These are phyloP conservation scores for Perca flavescens DNA, from an alignment of 2,113 vertebrate genomes.

Conservation along the genomic window DNA sequence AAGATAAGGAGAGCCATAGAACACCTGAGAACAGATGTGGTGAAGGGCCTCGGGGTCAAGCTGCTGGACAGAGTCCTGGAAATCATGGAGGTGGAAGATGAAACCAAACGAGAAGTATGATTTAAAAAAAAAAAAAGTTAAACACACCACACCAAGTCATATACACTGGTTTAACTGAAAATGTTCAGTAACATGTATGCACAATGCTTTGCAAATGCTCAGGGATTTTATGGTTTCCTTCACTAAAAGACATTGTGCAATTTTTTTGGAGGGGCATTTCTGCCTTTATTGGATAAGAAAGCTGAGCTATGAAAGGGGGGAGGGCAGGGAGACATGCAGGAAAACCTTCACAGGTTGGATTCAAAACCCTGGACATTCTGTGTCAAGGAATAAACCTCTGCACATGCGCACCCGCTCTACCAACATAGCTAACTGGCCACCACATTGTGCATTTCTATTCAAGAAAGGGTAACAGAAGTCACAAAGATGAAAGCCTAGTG, in stretches of 20 bases:
- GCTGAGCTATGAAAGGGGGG: too few relatives aligned
- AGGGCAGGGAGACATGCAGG: too few relatives aligned
- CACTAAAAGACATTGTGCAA: background rate
- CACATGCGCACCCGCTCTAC: too few relatives aligned
- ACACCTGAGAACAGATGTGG: slow-evolving; percentile 91
- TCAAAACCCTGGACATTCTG: too few relatives aligned
- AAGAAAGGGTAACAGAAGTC: background rate
- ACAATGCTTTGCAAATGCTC: background rate
- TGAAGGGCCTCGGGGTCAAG: slow-evolving; percentile 92
- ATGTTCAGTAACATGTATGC: background rate
- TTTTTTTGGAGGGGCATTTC: too few relatives aligned
- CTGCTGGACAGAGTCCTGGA: slow-evolving; percentile 91
- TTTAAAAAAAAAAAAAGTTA: background rate
- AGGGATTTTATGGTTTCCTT: background rate
- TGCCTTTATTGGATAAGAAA: too few relatives aligned
- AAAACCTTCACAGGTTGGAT: too few relatives aligned
- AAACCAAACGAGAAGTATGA: slow-evolving; percentile 90
- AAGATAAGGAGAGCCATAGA: slow-evolving; percentile 94
- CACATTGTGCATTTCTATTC: background rate
- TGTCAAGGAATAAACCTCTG: too few relatives aligned
- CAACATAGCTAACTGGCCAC: too few relatives aligned
- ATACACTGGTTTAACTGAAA: background rate
- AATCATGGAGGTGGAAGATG: slow-evolving; percentile 94
- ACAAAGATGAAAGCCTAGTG: background rate
- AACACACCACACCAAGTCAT: background rate